Evolutionary conservation across 2,797 vertebrate genomes (phyloP).

Genomic region (Karalla daura): DNA sequence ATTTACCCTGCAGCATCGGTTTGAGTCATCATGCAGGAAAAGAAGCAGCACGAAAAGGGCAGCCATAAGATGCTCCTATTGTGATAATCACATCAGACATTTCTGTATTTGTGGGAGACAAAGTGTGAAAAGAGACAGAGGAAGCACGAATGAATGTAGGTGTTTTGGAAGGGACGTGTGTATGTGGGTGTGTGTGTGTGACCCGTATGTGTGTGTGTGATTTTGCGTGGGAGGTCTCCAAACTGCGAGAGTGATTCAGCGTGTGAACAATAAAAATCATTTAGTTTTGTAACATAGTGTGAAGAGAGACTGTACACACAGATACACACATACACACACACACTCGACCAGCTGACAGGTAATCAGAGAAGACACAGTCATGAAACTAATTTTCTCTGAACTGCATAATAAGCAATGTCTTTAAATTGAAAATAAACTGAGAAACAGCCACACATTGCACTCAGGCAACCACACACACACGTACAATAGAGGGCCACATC

Average conservation of each 20-base stretch:
- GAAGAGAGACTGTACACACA: not conserved
- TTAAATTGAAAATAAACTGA: conserved; percentile 39
- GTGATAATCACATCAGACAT: conserved; percentile 9
- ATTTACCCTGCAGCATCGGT: conserved; percentile 31
- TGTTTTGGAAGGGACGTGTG: conserved; percentile 13
- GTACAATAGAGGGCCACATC: conserved; percentile 64
- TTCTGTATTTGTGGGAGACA: conserved; percentile 4
- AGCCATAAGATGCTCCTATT: not conserved
- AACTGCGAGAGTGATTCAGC: conserved; percentile 26
- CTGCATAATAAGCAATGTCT: conserved; percentile 52
- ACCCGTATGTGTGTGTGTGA: conserved; percentile 11
- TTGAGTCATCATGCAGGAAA: conserved; percentile 38
- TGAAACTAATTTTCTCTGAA: conserved; percentile 44
- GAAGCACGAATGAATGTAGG: conserved; percentile 17
- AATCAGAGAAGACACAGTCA: conserved; percentile 42
- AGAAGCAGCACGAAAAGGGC: conserved; percentile 22
- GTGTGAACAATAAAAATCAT: conserved; percentile 8
- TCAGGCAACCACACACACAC: conserved; percentile 39
- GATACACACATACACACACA: not conserved
- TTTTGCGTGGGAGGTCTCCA: conserved; percentile 13
- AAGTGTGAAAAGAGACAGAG: conserved; percentile 23
- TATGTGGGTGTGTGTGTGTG: conserved; percentile 4
- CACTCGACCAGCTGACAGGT: conserved; percentile 42
- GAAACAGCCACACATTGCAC: conserved; percentile 36
- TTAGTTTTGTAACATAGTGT: conserved; percentile 22